Percentiles rank a stretch among this genome's conserved stretches.
These are phyloP conservation scores for Drosophila subpulchrella DNA, from an alignment of 1,140 invertebrate species.

Conservation along the genomic window DNA sequence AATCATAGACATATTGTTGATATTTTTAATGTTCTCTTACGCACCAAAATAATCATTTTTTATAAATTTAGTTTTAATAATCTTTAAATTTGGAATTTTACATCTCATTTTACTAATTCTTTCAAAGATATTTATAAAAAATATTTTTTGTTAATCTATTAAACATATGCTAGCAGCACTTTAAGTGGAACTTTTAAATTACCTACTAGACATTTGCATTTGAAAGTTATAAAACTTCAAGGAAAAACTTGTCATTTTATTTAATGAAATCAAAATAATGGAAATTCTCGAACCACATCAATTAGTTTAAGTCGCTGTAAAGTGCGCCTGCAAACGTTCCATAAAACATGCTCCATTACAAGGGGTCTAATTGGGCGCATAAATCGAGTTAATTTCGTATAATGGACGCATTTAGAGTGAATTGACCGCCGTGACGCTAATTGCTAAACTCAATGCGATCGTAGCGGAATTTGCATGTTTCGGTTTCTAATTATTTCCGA, in stretches of 20 bases:
- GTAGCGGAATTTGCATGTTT: constrained; percentile 58
- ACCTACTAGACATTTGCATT: not conserved
- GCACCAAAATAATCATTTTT: not conserved
- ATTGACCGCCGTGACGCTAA: constrained; percentile 34
- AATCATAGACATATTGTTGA: not conserved
- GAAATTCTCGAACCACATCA: constrained; percentile 3
- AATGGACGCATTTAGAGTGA: constrained; percentile 12
- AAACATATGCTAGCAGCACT: not conserved
- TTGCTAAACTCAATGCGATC: constrained; percentile 41
- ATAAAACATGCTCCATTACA: constrained; percentile 29
- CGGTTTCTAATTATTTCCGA: constrained; percentile 28
- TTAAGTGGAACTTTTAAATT: not conserved
- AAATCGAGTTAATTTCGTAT: constrained; percentile 21
- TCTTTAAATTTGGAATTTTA: no score
- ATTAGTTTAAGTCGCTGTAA: constrained; percentile 26
- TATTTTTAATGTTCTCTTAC: not conserved
- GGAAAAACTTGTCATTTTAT: not conserved
- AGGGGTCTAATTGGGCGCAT: constrained; percentile 21
- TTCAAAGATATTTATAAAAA: no score
- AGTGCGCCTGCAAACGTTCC: constrained; percentile 17
- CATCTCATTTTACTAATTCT: no score
- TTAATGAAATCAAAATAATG: constrained; percentile 24
- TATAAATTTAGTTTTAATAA: no score
- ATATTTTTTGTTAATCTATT: not conserved
- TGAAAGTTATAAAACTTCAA: not conserved